Base-by-base conservation (phyloP, 2,113 vertebrate genomes). In the Peromyscus polionotus region DNA sequence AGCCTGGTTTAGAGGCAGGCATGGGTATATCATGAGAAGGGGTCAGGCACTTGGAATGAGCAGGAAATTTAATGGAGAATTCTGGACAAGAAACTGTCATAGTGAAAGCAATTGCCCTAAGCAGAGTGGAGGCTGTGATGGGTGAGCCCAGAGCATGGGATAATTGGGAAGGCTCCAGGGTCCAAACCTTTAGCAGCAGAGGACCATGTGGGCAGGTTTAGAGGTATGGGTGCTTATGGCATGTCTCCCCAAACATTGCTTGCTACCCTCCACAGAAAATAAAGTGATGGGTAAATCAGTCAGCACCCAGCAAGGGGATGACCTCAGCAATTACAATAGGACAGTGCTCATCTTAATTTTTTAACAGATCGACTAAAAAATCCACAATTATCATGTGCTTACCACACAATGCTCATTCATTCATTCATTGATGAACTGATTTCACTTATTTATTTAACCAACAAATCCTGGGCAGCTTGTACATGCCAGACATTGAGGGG, bases 21-120 rank as follows among this genome's bases (percentile, higher is more conserved):
- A 86, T 42, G 22, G 67, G 79, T 93, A n/a, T 90, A 88, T 72
- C 65, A 57, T 11, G 83, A 61, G 94, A 95, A 42, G 31, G 4
- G 54, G 28, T n/a, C 73, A 84, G 92, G 94, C 85, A 7, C 17
- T n/a, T 0, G 0, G 36, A 63, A 22, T 14, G 16, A 88, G 92
- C 72, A 48, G 70, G 93, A 85, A 91, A 84, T 93, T 94, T 92
- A 95, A 0, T 88, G 90, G 67, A 95, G 94, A 85, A 5, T 24
- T 93, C 80, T 3, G 68, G 94, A n/a, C 87, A 54, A 88, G 76
- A 98, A 97, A 1, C 36, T 95, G 76, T 90, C 95, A 92, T 48
- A 77, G 65, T 80, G 91, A 70, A 89, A 96, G 28, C 72, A 92
- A 45, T 76, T 24, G 24, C 61, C 84, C 81, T n/a, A 77, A 59